Base-by-base conservation (phyloP, 2,797 vertebrate species). In the Spheniscus humboldti region DNA sequence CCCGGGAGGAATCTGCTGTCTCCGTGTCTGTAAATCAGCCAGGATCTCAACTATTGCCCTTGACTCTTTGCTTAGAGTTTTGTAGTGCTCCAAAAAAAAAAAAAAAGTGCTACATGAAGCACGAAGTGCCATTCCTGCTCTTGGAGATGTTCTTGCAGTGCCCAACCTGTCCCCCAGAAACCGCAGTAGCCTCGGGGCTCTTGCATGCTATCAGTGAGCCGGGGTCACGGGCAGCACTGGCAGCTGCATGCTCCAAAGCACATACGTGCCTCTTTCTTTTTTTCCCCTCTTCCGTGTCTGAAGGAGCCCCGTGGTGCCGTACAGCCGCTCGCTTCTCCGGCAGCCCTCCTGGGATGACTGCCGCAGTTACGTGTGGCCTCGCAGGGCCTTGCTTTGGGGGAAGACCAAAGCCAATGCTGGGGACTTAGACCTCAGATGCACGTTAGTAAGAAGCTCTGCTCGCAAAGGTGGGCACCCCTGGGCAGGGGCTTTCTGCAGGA, bases 141-240 rank as follows among this genome's bases (percentile, higher is more conserved):
- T 30, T 56, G 53, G 53, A 59, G 68, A 22, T 55, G 39, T 75
- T 78, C 43, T 48, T 71, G 53, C 43, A 17, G 66, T 15, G 24
- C 62, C 69, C 90, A 53, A 55, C 57, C 33, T n/a, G 11, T 13
- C 19, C 52, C 35, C 5, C 37, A 50, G 33, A 75, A 77, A 47
- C 43, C 3, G 1, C 2, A 0, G 2, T 10, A 52, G 63, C 68
- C 64, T 50, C 0, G 0, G 24, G 64, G 24, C 60, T 69, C 23
- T 41, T 67, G 39, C 13, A 1, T 48, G 47, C 55, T 57, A 2
- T 10, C 6, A 0, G 8, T 4, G 53, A 81, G 68, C 59, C 1
- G 22, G 60, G 19, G 30, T 31, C 30, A 39, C 4, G 9, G 60
- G 64, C 73, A 57, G 68, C 63, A 16, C 7, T 22, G 64, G 59